A percentile compares a stretch with the other conserved stretches of the same genome.
Evolutionary conservation across 1,140 invertebrate genomes (phyloP).

Genomic region (Drosophila virilis): DNA sequence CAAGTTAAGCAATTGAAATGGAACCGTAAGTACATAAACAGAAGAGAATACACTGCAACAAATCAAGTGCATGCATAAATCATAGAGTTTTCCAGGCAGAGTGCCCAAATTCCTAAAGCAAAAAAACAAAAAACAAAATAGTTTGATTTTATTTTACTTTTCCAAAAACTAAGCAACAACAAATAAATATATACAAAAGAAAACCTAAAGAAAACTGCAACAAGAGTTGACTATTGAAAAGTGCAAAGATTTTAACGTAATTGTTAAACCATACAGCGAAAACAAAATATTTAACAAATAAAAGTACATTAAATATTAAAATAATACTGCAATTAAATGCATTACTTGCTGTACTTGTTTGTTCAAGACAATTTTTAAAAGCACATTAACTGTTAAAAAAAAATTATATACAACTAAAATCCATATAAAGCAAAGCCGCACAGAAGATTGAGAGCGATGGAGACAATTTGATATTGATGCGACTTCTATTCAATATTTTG

Average conservation of each 20-base stretch:
- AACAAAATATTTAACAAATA: slow-evolving; percentile 46
- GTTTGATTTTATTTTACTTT: slow-evolving; percentile 12
- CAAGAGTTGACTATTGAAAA: slow-evolving; percentile 81
- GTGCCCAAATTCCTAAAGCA: slow-evolving; percentile 54
- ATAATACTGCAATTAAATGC: slow-evolving; percentile 24
- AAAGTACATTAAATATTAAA: slow-evolving; percentile 28
- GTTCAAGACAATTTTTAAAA: slow-evolving; percentile 71
- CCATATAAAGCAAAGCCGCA: slow-evolving; percentile 19
- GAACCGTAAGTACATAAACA: slow-evolving; percentile 30
- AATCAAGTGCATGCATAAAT: slow-evolving; percentile 46
- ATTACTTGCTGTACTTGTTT: slow-evolving; percentile 73
- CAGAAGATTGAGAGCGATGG: neutral
- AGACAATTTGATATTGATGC: slow-evolving; percentile 35
- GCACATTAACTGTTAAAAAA: slow-evolving; percentile 66
- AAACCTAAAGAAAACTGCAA: slow-evolving; percentile 68
- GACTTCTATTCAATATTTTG: slow-evolving; percentile 15
- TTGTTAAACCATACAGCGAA: slow-evolving; percentile 82
- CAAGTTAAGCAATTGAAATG: slow-evolving; percentile 32
- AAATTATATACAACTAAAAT: slow-evolving; percentile 30
- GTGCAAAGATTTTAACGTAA: slow-evolving; percentile 81
- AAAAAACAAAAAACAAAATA: neutral
- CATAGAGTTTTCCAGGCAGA: slow-evolving; percentile 68
- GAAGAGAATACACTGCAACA: slow-evolving; percentile 24
- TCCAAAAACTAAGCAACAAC: slow-evolving; percentile 13
- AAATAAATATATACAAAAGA: slow-evolving; percentile 25